Base-by-base conservation (phyloP, 1,140 invertebrate genomes). In the Triops cancriformis region DNA sequence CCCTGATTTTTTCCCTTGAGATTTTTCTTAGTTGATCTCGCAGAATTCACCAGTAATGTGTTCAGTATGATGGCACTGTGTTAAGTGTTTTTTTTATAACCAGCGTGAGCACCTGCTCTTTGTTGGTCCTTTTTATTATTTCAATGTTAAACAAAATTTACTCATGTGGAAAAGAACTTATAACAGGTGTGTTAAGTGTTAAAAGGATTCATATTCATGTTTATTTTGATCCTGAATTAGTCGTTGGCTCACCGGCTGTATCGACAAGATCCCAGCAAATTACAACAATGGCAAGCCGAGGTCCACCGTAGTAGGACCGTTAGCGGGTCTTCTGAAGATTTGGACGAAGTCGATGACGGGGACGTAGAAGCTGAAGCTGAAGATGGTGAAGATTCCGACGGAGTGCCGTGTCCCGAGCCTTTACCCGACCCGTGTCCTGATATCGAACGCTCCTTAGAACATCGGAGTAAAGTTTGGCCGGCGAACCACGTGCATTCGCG, bases 191-290 rank as follows among this genome's bases (percentile, higher is more conserved):
- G n/a, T n/a, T n/a, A n/a, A n/a, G n/a, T n/a, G n/a, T n/a, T n/a
- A n/a, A n/a, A n/a, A n/a, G n/a, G n/a, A 23, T n/a, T 26, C 18
- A 23, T 3, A 31, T 23, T 7, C 18, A n/a, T 45, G 12, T n/a
- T 79, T 81, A 28, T n/a, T 79, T 81, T 82, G 73, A 73, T 81
- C 81, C 79, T 80, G 81, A 84, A 89, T 18, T 86, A 94, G 88
- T 84, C 89, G 79, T 85, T 96, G 81, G 94, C 94, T 73, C 90
- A 92, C 81, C 92, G 92, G 81, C 85, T 96, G 73, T 92, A 93
- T 82, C 91, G 93, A 76, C 93, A 94, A 82, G 92, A 94, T 85
- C 91, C 93, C 0, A 87, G 86, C 26, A 92, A 92, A 84, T 83
- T 92, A 79, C 80, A 80, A 76, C 74, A 79, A 73, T 79, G 79